Conservation (phyloP, 1,140 invertebrate species). For the Himalopsyche phryganea region DNA sequence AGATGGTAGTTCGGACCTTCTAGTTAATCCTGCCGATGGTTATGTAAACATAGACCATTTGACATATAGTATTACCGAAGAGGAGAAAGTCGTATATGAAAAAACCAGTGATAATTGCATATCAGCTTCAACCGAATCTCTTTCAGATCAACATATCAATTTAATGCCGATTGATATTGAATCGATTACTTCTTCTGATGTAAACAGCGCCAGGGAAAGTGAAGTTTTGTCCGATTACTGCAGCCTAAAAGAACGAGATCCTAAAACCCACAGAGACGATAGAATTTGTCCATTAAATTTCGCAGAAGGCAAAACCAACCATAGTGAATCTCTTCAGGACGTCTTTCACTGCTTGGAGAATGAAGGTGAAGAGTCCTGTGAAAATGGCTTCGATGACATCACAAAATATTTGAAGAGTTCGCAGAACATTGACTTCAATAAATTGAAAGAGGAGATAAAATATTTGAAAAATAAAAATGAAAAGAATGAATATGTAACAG, state of each 20-base stretch:
- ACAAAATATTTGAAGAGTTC: conserved; percentile 24
- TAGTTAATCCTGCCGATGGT: conserved; percentile 14
- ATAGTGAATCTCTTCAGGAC: conserved; percentile 7
- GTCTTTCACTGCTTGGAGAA: conserved; percentile 17
- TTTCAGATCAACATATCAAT: conserved; percentile 1
- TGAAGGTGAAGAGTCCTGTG: neutral
- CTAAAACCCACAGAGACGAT: neutral
- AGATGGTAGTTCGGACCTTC: conserved; percentile 5
- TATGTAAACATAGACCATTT: conserved; percentile 14
- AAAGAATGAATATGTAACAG: conserved; percentile 6
- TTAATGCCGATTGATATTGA: conserved; percentile 10
- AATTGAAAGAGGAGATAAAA: conserved; percentile 23
- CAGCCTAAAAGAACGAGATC: too few relatives aligned
- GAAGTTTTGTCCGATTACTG: too few relatives aligned
- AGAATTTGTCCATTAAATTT: conserved; percentile 17
- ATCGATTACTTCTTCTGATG: neutral
- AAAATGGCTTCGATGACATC: conserved; percentile 20
- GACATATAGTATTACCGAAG: conserved; percentile 1
- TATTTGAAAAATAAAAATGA: conserved; percentile 15
- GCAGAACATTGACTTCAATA: conserved; percentile 18
- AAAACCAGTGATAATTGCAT: conserved; percentile 10
- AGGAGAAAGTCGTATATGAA: conserved; percentile 8
- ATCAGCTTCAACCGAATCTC: neutral
- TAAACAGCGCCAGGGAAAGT: too few relatives aligned
- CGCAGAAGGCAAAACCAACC: conserved; percentile 5